Conservation (phyloP, 2,888 invertebrate genomes). For the Agyllia agylla region DNA sequence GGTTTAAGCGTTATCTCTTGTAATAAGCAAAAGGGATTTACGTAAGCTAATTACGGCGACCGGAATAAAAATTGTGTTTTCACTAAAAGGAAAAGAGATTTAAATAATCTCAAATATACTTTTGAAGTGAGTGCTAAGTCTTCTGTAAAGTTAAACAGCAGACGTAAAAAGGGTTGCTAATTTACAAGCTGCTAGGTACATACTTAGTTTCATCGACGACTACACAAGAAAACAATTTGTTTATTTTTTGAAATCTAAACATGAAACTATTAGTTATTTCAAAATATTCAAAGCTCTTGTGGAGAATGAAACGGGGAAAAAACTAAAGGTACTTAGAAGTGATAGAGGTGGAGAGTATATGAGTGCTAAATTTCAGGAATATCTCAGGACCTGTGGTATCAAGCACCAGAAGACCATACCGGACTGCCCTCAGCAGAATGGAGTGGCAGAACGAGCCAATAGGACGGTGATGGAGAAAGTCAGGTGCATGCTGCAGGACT, state of each 20-base stretch:
- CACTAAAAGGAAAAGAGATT: constrained; percentile 16
- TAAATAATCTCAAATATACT: constrained; percentile 26
- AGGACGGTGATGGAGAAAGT: background rate
- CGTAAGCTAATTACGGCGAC: constrained; percentile 1
- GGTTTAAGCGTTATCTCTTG: constrained; percentile 22
- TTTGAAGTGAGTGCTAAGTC: constrained; percentile 21
- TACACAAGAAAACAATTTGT: background rate
- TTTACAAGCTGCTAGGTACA: constrained; percentile 38
- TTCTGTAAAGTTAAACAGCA: constrained; percentile 16
- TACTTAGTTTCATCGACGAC: background rate
- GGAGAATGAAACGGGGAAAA: background rate
- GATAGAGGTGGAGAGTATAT: background rate
- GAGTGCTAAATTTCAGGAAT: background rate
- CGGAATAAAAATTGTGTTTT: constrained; percentile 5
- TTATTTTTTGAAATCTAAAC: background rate
- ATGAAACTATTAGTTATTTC: background rate
- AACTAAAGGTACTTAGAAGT: background rate
- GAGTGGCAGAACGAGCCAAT: background rate
- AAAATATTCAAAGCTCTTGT: background rate
- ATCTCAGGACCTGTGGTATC: background rate
- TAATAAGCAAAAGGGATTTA: constrained; percentile 16
- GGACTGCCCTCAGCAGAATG: background rate
- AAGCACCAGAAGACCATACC: background rate
- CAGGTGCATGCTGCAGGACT: background rate
- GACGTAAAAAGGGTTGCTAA: constrained; percentile 32